These are phyloP conservation scores for Lepidurus arcticus DNA, from an alignment of 1,140 invertebrate genomes.

Conservation along the genomic window DNA sequence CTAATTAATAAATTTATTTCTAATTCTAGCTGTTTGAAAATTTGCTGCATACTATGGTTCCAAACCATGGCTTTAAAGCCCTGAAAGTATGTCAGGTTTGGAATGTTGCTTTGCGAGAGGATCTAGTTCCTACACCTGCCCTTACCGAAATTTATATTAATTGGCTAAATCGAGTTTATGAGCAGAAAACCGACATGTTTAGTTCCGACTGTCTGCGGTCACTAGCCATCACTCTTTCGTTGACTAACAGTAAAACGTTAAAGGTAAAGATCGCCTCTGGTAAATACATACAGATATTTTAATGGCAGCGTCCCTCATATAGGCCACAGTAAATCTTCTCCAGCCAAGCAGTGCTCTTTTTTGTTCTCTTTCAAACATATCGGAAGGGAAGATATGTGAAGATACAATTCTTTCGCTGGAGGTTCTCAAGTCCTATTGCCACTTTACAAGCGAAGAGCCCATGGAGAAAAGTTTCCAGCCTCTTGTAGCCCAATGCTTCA, in stretches of 20 bases:
- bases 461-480: neutral
- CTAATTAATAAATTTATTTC: neutral
- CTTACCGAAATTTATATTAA: neutral
- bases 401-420: neutral
- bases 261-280: neutral
- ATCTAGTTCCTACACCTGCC: neutral
- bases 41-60: neutral
- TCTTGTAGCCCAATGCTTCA: neutral
- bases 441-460: neutral
- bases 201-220: neutral
- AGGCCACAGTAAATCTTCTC: neutral
- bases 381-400: neutral
- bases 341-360: neutral
- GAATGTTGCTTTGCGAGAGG: neutral
- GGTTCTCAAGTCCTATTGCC: constrained; percentile 1
- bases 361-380: neutral
- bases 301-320: neutral
- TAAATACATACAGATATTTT: neutral
- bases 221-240: neutral
- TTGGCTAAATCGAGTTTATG: neutral
- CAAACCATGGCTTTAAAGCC: neutral
- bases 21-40: neutral
- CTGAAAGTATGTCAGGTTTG: neutral
- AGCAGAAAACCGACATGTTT: neutral
- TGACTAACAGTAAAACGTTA: neutral